A percentile compares a stretch with the other conserved stretches of the same genome.
These are phyloP conservation scores for Rhabdornis inornatus DNA, from an alignment of 2,113 vertebrate species.

Conservation along the genomic window DNA sequence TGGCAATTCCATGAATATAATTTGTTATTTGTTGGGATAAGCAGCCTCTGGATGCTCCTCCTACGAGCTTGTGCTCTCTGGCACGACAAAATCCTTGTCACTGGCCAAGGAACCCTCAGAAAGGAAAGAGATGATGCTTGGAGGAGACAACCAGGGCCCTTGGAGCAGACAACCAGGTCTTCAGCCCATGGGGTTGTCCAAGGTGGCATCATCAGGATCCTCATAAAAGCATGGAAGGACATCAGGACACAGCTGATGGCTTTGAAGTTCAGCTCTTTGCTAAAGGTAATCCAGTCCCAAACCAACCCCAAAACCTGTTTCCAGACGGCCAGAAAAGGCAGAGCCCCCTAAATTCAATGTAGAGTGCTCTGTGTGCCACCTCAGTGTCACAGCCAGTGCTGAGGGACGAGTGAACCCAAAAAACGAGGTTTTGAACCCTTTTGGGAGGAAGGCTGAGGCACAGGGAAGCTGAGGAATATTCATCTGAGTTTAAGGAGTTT, in stretches of 20 bases:
- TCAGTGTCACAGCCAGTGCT: not conserved
- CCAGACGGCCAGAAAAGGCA: not conserved
- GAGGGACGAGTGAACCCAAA: not conserved
- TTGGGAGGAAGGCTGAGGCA: not conserved
- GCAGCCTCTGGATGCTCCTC: not conserved
- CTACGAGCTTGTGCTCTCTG: not conserved
- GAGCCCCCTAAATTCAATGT: not conserved
- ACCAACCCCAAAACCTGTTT: not conserved
- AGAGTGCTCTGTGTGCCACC: not conserved
- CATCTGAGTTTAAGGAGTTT: not conserved
- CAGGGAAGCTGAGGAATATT: not conserved
- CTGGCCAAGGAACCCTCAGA: fast-evolving
- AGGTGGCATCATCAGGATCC: not conserved
- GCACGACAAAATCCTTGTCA: not conserved
- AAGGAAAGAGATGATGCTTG: not conserved
- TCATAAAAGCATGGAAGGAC: not conserved
- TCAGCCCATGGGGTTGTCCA: not conserved
- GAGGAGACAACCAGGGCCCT: not conserved
- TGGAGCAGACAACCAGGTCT: not conserved
- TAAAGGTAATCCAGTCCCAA: not conserved
- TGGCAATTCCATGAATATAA: not conserved
- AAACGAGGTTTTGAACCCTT: not conserved
- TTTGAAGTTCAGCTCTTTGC: not conserved
- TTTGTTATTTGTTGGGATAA: not conserved
- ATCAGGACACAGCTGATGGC: not conserved